phyloP scores from a whole-genome alignment of 92 coral and sea anemone species.

The Parazoanthus darwini region DNA sequence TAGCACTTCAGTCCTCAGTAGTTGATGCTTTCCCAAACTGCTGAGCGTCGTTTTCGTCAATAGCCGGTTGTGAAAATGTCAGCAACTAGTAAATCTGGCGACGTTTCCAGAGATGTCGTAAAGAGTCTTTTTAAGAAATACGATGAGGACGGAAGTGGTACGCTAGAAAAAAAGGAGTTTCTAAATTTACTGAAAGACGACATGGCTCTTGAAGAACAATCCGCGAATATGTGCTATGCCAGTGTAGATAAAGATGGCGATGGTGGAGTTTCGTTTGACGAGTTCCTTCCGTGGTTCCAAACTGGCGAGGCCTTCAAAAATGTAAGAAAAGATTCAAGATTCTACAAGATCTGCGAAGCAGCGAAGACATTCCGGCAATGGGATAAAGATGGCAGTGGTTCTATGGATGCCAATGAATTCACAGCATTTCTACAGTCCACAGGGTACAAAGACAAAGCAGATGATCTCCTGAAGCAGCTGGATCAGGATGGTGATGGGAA shows the following conservation, averaged over 20 bases:
- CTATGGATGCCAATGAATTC: conserved; percentile 81
- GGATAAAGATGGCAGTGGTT: conserved; percentile 79
- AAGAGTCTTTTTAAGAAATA: conserved; percentile 83
- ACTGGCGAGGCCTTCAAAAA: conserved; percentile 61
- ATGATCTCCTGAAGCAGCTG: conserved; percentile 54
- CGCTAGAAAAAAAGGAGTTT: conserved; percentile 64
- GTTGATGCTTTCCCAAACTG: conserved; percentile 8
- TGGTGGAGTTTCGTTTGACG: conserved; percentile 77
- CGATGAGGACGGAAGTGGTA: conserved; percentile 80
- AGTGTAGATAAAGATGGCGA: conserved; percentile 84
- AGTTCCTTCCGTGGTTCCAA: conserved; percentile 76
- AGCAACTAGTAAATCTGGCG: conserved; percentile 50
- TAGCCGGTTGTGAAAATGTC: conserved; percentile 38
- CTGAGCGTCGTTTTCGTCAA: background rate
- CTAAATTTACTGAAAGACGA: conserved; percentile 66
- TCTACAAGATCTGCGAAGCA: conserved; percentile 66
- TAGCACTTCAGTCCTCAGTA: background rate
- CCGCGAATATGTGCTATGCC: conserved; percentile 63
- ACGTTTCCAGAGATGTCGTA: conserved; percentile 66
- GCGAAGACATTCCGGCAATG: conserved; percentile 73
- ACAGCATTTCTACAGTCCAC: conserved; percentile 61
- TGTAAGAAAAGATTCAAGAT: conserved; percentile 68
- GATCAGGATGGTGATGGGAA: conserved; percentile 90
- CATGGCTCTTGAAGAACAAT: conserved; percentile 70
- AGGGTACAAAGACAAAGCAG: conserved; percentile 38